phyloP scores from a whole-genome alignment of 2,113 vertebrate species.

The Misgurnus anguillicaudatus region DNA sequence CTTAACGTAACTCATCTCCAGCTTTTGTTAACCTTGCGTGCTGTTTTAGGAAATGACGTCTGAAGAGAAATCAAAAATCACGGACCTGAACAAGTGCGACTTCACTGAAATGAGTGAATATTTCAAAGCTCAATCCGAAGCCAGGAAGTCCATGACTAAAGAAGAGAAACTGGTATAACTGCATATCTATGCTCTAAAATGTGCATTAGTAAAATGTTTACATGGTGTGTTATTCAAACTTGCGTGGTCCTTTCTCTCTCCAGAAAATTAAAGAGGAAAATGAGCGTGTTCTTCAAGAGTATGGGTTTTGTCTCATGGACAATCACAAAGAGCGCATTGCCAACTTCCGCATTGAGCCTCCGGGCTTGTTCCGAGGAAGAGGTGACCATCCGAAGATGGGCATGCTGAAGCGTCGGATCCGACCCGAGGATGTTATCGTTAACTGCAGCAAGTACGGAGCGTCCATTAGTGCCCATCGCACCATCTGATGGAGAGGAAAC shows the following conservation, averaged over 20 bases:
- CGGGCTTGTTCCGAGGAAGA: constrained; percentile 92
- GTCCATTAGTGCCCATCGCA: neutral
- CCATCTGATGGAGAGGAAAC: neutral
- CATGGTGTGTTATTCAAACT: neutral
- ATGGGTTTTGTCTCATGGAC: constrained; percentile 97
- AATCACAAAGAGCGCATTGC: constrained; percentile 96
- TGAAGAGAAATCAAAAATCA: constrained; percentile 87
- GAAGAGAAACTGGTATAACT: constrained; percentile 88
- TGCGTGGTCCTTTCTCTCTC: neutral
- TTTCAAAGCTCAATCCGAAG: constrained; percentile 95
- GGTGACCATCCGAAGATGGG: constrained; percentile 99
- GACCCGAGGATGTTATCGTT: constrained; percentile 92
- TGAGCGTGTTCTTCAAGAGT: constrained; percentile 87
- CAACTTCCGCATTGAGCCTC: constrained; percentile 97
- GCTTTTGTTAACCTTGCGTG: neutral
- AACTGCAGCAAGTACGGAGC: constrained; percentile 96
- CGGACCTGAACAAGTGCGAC: constrained; percentile 91
- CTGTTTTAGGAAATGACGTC: constrained; percentile 89
- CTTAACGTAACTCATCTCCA: neutral
- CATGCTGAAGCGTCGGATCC: constrained; percentile 93
- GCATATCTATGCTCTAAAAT: neutral
- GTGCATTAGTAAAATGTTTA: no score
- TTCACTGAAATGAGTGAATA: constrained; percentile 89
- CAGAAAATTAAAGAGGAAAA: constrained; percentile 97
- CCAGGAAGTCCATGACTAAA: constrained; percentile 93